Percentiles rank a stretch among this genome's conserved stretches.
Evolutionary conservation across 30 jellyfish, hydroid and myxozoan species (phyloP).

Genomic region (Thelohanellus kitauei): DNA sequence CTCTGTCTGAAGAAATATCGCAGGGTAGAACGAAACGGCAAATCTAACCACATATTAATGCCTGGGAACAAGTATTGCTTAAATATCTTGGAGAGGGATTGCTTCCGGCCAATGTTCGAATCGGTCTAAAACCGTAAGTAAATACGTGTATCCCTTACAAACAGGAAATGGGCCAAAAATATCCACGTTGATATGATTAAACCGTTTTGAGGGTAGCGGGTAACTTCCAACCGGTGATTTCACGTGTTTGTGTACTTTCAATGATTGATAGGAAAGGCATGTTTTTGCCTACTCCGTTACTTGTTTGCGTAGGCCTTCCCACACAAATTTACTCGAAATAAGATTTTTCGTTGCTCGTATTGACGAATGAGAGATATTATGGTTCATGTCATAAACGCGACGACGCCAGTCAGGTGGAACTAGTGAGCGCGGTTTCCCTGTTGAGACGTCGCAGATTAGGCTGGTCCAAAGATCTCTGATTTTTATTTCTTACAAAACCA

Average conservation of each 20-base stretch:
- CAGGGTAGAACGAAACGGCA: constrained; percentile 3
- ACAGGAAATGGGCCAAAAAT: constrained; percentile 13
- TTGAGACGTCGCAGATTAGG: constrained; percentile 11
- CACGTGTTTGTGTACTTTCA: constrained; percentile 6
- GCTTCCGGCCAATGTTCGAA: constrained; percentile 18
- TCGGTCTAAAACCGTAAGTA: constrained; percentile 9
- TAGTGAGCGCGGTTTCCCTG: constrained; percentile 8
- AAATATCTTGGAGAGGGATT: constrained; percentile 3
- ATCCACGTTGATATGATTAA: constrained; percentile 10
- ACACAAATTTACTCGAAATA: constrained; percentile 4
- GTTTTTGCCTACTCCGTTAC: constrained; percentile 8
- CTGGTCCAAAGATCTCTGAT: too few relatives aligned
- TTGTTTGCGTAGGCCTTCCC: constrained; percentile 6
- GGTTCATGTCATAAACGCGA: too few relatives aligned
- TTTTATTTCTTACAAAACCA: too few relatives aligned
- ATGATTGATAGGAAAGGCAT: constrained; percentile 3
- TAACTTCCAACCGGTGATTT: constrained; percentile 5
- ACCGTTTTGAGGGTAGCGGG: constrained; percentile 5
- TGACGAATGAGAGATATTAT: too few relatives aligned
- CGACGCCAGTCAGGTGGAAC: too few relatives aligned
- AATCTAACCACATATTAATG: constrained; percentile 1
- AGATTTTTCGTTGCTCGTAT: constrained; percentile 13
- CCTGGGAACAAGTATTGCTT: constrained; percentile 4
- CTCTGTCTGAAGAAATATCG: constrained; percentile 10
- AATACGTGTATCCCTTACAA: constrained; percentile 4